Evolutionary conservation across 2,888 invertebrate species (phyloP), one percentile per base, ranked within the genome.

Genomic region (Cancer borealis): DNA sequence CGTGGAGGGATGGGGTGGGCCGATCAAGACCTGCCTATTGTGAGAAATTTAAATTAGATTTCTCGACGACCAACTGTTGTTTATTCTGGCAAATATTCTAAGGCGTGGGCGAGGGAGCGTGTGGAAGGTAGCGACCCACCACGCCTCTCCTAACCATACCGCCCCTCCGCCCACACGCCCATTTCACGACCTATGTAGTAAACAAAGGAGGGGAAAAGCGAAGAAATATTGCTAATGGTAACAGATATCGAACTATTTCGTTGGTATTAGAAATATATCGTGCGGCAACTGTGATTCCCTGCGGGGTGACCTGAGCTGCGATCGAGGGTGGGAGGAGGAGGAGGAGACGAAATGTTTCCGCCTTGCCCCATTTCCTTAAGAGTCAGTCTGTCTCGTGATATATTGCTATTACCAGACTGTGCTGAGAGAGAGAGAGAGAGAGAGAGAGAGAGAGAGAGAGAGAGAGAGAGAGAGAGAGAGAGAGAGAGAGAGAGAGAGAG

Each of bases 1-100:
- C 47, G 47, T 21, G 46, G 49, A n/a, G 88, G 88, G 45, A 8
- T 47, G 89, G 89, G 89, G 73, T 47, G 54, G 84, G 91, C 54
- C 39, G 92, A 92, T 92, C 92, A 92, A 92, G 49, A n/a, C 84
- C 30, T 49, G 47, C 87, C 39, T 54, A 60, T 92, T 92, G 92
- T 92, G 92, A 88, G 92, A 92, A 92, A 92, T 92, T 92, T 88
- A 92, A 92, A 92, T 92, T 92, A 88, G 92, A 88, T 88, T 45
- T 39, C 39, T 39, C 66, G 39, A 47, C 88, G 49, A 47, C 90
- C 79, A 49, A 90, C 79, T 79, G 47, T 90, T 93, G 93, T 93
- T 93, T 93, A 93, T 73, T 66, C 89, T 93, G 93, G 93, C 89
- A 73, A 73, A 89, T 93, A 89, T 30, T 88, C 12, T 39, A 47